Evolutionary conservation across 2,113 vertebrate genomes (phyloP), one percentile per base, ranked within the genome.

Genomic region (Galeopterus variegatus): DNA sequence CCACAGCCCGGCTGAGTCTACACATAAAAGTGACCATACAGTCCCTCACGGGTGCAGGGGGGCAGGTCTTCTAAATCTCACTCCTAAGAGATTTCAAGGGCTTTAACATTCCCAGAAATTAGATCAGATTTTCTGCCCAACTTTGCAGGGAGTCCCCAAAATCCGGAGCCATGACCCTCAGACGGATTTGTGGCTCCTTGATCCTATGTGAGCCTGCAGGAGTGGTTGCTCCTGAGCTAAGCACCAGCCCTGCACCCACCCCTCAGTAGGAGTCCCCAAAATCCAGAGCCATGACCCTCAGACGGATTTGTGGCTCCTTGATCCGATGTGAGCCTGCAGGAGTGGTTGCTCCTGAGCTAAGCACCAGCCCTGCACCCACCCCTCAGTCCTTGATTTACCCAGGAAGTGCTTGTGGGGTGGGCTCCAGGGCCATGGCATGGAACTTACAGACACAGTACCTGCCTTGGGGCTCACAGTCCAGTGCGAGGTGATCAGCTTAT

Each of bases 1-100:
- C 58, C 7, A 4, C 24, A 50, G 67, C 18, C 14, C 23, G 10
- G 50, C 33, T 2, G 0, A 18, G 48, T 41, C 4, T 36, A 33
- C 26, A 31, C 31, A 8, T 11, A 56, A 75, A 75, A 41, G 48
- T 64, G 15, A 48, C 58, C 17, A 26, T 45, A 41, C 45, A n/a
- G 41, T 41, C 12, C 60, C 21, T 33, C 18, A 6, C 6, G 24
- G 77, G 28, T 23, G 56, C n/a, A 65, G 17, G 18, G 18, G 23
- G 23, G 50, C 58, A 14, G 50, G n/a, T 89, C 85, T 65, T 48
- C 79, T 50, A 45, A 83, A 52, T 64, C 41, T 36, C n/a, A 48
- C 58, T 56, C 15, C 93, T 26, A 45, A 54, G 69, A 67, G 77
- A 72, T 13, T 10, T 31, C 14, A 14, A 36, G 81, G 81, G 17